Evolutionary conservation across 2,888 invertebrate genomes (phyloP), one percentile per base, ranked within the genome.

Genomic region (Agriopis aurantiaria): DNA sequence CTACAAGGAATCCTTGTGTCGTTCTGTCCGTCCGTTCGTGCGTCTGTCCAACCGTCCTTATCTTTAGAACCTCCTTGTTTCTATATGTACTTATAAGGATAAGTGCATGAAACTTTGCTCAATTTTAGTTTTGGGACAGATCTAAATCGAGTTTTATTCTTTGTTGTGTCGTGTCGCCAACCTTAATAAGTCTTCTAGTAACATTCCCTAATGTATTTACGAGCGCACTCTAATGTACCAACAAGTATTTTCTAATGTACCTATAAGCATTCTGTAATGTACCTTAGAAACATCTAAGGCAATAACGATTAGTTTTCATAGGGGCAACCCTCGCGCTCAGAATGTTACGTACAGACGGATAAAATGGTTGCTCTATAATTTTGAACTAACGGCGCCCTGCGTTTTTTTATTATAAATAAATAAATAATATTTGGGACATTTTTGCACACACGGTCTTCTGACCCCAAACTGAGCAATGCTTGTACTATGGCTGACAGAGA

Each of bases 221-320:
- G 51, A 66, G 45, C 53, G 46, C 49, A 59, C 40, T 33, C 41
- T 62, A 63, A 58, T 57, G 51, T 45, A 61, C 57, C 14, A 33
- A 48, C 66, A 49, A 55, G 56, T 12, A 43, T 51, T 51, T 51
- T 57, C n/a, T 68, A 62, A 68, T 58, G 62, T 63, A 63, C 58
- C 45, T 43, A 48, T 46, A 58, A 59, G 43, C 58, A 58, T 58
- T 63, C 52, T 41, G 48, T 56, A 65, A 69, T 65, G 65, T 66
- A 66, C 63, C 49, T 55, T 67, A 51, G 61, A 71, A 69, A 61
- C 68, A 68, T 72, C 14, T 65, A 63, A 71, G 71, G 69, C 56
- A 65, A 75, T 77, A 75, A 77, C 77, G 49, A 69, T 77, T 77
- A 73, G 69, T 71, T 77, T 77, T 72, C 57, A 77, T 74, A 73